Evolutionary conservation across 2,113 vertebrate genomes (phyloP), one percentile per base, ranked within the genome.

Genomic region (Hiodon tergisus): DNA sequence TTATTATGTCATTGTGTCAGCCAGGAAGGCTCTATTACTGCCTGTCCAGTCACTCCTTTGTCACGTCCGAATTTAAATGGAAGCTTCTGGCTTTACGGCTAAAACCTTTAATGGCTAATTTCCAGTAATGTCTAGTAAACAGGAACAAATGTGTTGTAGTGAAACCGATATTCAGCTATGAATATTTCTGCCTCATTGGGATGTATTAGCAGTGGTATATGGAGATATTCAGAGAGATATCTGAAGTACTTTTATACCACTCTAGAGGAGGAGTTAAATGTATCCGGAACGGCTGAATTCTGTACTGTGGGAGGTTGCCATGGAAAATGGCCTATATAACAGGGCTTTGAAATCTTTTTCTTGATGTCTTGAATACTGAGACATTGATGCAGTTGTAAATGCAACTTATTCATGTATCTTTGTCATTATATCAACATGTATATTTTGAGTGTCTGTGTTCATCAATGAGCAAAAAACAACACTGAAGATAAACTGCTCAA

Each of bases 101-200:
- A 46, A 57, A 55, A 71, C 57, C 57, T 71, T 14, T 71, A 71
- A 71, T 46, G 54, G 7, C 54, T 71, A 57, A 71, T 57, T n/a
- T 71, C 9, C 46, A 54, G 31, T 55, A 54, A 57, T 54, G 57
- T 57, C 52, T 57, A 71, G 57, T 71, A 52, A 31, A 71, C 57
- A 71, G 69, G 54, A 46, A 8, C 4, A 66, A 62, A 31, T 66
- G 63, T 66, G 63, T 66, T 66, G 63, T 31, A 31, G 63, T 31
- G 31, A 4, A 31, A 31, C 5, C 46, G 17, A 31, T 66, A 5
- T 10, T 57, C 17, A 66, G 60, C 17, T 31, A 46, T 31, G 31
- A n/a, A n/a, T 31, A 6, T 63, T 63, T n/a, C 2, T 63, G 9
- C 61, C 61, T 63, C 61, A 2, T 63, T 14, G n/a, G 16, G n/a